phyloP scores from a whole-genome alignment of 1,140 invertebrate genomes.

The Coptotermes formosanus region DNA sequence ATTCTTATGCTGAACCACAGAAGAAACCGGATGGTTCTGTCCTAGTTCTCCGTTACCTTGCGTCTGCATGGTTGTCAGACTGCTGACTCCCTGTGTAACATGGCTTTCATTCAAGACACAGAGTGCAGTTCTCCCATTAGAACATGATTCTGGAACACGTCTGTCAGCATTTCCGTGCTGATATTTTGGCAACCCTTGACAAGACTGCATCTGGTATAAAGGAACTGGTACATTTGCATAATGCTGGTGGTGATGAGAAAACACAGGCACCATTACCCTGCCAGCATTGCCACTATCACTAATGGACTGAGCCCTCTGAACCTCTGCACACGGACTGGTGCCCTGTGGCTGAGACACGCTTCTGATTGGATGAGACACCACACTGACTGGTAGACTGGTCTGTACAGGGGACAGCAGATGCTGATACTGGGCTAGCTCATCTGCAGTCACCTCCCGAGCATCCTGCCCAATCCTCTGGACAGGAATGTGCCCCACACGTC shows the following conservation, averaged over 20 bases:
- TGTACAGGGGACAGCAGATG: conserved; percentile 38
- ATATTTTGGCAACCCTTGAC: not conserved
- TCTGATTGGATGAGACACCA: not conserved
- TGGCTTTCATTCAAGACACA: not conserved
- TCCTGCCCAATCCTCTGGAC: conserved; percentile 49
- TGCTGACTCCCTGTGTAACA: not conserved
- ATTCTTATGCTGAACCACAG: not conserved
- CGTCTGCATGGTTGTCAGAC: not conserved
- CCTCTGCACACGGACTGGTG: not conserved
- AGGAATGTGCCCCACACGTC: conserved; percentile 46
- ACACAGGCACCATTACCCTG: not conserved
- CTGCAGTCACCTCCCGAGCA: conserved; percentile 46
- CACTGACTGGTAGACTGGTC: not conserved
- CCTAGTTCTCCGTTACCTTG: not conserved
- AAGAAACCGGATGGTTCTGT: not conserved
- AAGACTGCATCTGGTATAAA: not conserved
- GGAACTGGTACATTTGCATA: not conserved
- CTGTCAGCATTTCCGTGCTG: not conserved
- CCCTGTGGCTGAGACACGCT: not conserved
- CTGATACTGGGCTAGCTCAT: conserved; percentile 46
- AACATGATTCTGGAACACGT: not conserved
- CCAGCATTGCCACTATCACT: not conserved
- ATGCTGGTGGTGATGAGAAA: not conserved
- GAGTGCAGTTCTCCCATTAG: too few species aligned
- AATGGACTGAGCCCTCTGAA: not conserved